These are phyloP conservation scores for Pandemis heparana DNA, from an alignment of 2,888 invertebrate genomes.

Conservation along the genomic window DNA sequence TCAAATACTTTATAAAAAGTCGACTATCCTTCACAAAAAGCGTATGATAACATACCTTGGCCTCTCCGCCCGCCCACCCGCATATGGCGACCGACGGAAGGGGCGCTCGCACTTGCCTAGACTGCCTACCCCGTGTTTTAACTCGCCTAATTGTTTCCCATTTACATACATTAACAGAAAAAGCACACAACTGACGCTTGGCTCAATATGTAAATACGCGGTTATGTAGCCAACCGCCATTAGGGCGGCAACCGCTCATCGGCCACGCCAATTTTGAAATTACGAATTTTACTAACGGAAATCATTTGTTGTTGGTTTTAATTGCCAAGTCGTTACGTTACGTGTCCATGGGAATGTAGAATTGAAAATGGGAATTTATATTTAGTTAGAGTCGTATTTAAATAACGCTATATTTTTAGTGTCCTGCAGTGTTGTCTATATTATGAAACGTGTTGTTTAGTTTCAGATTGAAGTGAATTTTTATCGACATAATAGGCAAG, in stretches of 20 bases:
- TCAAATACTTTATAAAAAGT: conserved; percentile 29
- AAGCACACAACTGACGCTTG: conserved; percentile 78
- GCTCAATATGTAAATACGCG: conserved; percentile 74
- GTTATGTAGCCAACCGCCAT: conserved; percentile 63
- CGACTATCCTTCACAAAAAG: conserved; percentile 39
- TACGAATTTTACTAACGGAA: conserved; percentile 72
- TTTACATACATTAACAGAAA: conserved; percentile 84
- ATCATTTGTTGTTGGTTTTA: conserved; percentile 71
- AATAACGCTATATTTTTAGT: not conserved
- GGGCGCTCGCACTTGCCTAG: conserved; percentile 80
- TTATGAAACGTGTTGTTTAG: not conserved
- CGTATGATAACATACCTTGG: conserved; percentile 30
- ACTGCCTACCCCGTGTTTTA: conserved; percentile 84
- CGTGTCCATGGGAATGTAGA: conserved; percentile 61
- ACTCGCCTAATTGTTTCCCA: conserved; percentile 85
- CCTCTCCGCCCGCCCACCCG: conserved; percentile 71
- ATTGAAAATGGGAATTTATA: conserved; percentile 21
- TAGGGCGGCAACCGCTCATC: conserved; percentile 61
- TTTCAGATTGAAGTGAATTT: too few relatives aligned
- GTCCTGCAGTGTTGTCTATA: not conserved
- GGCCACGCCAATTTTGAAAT: conserved; percentile 65
- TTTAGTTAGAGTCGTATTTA: not conserved
- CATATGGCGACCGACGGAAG: conserved; percentile 78
- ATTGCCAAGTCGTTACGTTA: conserved; percentile 59
- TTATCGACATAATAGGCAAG: too few relatives aligned